Evolutionary conservation across 2,113 vertebrate species (phyloP).

Genomic region (Pelvicachromis taeniatus): DNA sequence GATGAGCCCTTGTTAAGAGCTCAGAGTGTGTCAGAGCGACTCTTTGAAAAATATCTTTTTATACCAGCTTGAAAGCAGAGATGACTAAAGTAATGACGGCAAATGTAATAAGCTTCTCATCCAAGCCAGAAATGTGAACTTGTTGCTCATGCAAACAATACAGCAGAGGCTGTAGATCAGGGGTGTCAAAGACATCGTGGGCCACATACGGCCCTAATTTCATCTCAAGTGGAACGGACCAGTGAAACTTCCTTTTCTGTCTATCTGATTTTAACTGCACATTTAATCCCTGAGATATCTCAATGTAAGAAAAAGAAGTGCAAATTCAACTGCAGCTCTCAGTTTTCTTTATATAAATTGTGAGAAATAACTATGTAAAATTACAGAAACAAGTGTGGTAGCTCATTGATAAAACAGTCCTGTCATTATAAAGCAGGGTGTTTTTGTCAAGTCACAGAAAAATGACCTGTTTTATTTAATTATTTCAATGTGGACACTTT

Average conservation of each 20-base stretch:
- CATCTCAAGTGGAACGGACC: background rate
- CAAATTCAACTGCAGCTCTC: background rate
- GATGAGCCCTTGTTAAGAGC: background rate
- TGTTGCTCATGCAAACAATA: background rate
- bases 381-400: background rate
- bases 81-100: background rate
- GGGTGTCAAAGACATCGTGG: background rate
- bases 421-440: background rate
- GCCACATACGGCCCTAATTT: background rate
- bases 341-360: background rate
- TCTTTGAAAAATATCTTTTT: background rate
- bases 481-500: background rate
- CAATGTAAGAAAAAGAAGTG: background rate
- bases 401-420: background rate
- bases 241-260: background rate
- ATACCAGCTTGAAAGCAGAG: background rate
- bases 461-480: background rate
- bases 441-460: background rate
- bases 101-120: background rate
- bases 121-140: background rate
- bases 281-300: background rate
- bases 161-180: background rate
- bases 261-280: background rate
- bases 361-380: background rate
- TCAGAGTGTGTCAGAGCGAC: background rate